These are phyloP conservation scores for Watsonalla binaria DNA, from an alignment of 2,888 invertebrate genomes.

Conservation along the genomic window DNA sequence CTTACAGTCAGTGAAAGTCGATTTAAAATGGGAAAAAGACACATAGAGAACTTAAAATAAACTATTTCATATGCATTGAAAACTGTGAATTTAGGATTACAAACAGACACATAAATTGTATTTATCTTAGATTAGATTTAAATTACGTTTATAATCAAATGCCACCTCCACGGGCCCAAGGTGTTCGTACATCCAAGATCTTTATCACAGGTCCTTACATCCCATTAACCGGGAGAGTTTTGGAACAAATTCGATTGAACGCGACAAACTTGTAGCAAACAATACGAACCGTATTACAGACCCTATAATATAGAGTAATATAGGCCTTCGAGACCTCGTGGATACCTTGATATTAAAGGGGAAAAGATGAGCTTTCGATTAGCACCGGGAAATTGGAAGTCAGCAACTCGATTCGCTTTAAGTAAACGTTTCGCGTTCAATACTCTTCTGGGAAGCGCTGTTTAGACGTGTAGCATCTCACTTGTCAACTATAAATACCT, in stretches of 20 bases:
- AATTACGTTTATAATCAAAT: neutral
- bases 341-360: neutral
- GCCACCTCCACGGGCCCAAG: conserved; percentile 5
- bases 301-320: too few species aligned
- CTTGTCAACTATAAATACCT: too few species aligned
- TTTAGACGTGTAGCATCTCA: too few species aligned
- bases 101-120: too few species aligned
- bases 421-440: neutral
- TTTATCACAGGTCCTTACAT: conserved; percentile 48
- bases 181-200: conserved; percentile 27
- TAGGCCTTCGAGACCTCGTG: neutral
- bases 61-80: too few species aligned
- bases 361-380: conserved; percentile 3
- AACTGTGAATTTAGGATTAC: too few species aligned
- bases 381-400: neutral
- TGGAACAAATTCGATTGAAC: conserved; percentile 48
- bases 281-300: conserved; percentile 24
- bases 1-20: too few species aligned
- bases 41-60: too few species aligned
- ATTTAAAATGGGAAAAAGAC: too few species aligned
- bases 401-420: neutral
- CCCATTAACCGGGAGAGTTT: conserved; percentile 60
- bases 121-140: neutral
- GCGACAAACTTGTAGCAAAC: conserved; percentile 45
- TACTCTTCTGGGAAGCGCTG: neutral